Conservation (phyloP, 2,113 vertebrate genomes). For the Copsychus sechellarum region DNA sequence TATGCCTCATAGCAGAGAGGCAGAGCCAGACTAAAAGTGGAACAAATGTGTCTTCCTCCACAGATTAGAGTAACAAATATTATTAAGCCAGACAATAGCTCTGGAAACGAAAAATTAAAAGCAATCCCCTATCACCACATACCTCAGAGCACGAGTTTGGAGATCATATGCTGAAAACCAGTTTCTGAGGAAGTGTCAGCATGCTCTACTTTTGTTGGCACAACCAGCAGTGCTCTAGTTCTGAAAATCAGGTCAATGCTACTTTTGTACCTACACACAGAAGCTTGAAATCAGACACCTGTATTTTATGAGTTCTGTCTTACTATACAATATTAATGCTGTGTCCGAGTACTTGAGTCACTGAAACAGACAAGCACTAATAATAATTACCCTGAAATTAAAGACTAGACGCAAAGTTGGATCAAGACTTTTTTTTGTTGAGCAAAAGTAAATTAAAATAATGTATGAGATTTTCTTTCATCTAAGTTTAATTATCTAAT, state of each 20-base stretch:
- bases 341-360: background rate
- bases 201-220: background rate
- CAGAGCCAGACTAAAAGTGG: background rate
- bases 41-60: rapidly evolving
- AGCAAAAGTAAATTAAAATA: background rate
- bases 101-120: background rate
- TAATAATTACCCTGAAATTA: background rate
- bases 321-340: background rate
- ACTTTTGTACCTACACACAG: background rate
- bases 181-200: background rate
- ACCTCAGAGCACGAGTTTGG: background rate
- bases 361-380: background rate
- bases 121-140: background rate
- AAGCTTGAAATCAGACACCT: background rate
- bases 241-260: constrained; percentile 6
- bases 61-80: background rate
- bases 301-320: background rate
- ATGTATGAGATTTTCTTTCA: background rate
- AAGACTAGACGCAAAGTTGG: background rate
- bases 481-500: background rate
- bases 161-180: background rate
- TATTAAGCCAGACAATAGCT: background rate
- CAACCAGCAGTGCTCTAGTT: background rate
- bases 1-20: background rate
- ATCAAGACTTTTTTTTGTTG: background rate